Conservation (phyloP, 2,113 vertebrate species). For the Atrichornis clamosus region DNA sequence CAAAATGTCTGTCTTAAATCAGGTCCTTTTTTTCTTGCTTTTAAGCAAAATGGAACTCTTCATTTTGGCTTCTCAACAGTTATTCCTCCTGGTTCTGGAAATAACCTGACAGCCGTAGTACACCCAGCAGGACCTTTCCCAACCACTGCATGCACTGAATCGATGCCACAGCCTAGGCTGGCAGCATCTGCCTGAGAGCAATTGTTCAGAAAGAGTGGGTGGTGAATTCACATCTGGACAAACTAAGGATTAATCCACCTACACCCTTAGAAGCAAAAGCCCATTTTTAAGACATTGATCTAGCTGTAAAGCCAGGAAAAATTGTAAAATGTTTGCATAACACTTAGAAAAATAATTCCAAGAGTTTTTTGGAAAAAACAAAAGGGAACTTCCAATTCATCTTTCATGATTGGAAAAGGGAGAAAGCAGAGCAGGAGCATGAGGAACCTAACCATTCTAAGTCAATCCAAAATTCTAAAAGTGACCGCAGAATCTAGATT, state of each 20-base stretch:
- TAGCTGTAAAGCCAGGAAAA: not conserved
- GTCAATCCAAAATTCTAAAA: not conserved
- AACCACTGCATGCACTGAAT: not conserved
- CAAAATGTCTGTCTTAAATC: not conserved
- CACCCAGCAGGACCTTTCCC: not conserved
- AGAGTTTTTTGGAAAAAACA: not conserved
- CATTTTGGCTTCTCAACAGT: not conserved
- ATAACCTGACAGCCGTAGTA: not conserved
- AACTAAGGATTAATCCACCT: not conserved
- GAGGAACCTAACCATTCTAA: not conserved
- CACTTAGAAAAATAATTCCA: not conserved
- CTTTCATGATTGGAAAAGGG: not conserved
- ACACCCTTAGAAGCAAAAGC: not conserved
- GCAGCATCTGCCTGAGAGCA: not conserved
- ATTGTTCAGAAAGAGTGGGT: not conserved
- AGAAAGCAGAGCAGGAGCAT: not conserved
- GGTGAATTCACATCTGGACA: not conserved
- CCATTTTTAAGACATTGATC: not conserved
- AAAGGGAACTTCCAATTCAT: not conserved
- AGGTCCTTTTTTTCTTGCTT: not conserved
- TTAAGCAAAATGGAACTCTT: not conserved
- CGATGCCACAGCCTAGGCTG: too few species aligned
- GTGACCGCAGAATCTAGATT: not conserved
- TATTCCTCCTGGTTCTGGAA: not conserved
- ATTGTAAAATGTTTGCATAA: not conserved